Conservation (phyloP, 53 echinoderm and acorn worm species). For the Paelopatides confundens region DNA sequence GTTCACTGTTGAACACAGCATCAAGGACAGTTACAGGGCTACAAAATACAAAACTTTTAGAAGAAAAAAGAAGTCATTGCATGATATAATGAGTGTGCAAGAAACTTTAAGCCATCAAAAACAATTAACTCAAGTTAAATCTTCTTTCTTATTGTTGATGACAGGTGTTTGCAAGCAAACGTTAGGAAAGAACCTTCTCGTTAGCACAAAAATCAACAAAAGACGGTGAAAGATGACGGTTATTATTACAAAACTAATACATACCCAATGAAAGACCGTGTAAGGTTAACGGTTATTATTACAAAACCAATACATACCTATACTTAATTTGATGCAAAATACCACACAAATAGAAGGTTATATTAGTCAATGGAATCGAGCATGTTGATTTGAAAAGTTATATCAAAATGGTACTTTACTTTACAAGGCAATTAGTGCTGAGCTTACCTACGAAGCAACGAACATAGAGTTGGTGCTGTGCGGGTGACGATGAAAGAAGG, state of each 20-base stretch:
- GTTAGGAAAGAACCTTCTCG: not conserved
- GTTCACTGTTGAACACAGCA: not conserved
- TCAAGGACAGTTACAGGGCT: conserved; percentile 2
- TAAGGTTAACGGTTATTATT: too few species aligned
- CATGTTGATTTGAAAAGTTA: not conserved
- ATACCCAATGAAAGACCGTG: too few species aligned
- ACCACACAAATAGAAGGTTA: not conserved
- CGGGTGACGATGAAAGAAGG: conserved; percentile 4
- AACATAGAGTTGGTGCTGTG: not conserved
- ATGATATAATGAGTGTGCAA: too few species aligned
- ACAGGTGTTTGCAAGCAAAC: conserved; percentile 4
- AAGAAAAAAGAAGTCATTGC: too few species aligned
- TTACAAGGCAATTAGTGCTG: not conserved
- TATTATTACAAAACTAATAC: too few species aligned
- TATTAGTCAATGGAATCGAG: not conserved
- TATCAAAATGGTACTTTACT: not conserved
- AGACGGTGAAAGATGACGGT: not conserved
- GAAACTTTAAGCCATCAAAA: not conserved
- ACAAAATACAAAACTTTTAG: not conserved
- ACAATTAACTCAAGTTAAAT: not conserved
- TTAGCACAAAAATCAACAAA: not conserved
- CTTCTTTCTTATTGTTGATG: not conserved
- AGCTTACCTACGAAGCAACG: not conserved
- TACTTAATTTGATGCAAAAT: not conserved
- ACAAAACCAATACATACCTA: too few species aligned